A percentile compares a stretch with the other conserved stretches of the same genome.
These are phyloP conservation scores for Discoglossus pictus DNA, from an alignment of 2,797 vertebrate genomes.

Conservation along the genomic window DNA sequence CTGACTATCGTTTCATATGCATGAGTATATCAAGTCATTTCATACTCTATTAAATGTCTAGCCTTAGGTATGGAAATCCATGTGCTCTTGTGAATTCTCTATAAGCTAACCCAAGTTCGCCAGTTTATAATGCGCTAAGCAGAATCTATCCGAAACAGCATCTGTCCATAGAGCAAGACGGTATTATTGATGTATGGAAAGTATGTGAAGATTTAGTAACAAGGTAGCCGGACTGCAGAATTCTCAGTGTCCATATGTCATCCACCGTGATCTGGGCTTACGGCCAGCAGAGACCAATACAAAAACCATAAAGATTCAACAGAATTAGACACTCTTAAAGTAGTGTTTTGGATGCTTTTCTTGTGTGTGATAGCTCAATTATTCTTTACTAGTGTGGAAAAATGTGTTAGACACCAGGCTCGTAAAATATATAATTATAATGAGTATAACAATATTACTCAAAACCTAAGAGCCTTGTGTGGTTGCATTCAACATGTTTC, in stretches of 20 bases:
- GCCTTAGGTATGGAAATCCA: no score
- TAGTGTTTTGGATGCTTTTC: slow-evolving; percentile 14
- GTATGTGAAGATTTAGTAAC: slow-evolving; percentile 19
- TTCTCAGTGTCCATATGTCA: slow-evolving; percentile 35
- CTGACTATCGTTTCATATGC: neutral
- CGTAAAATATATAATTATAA: no score
- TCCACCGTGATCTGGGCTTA: slow-evolving; percentile 24
- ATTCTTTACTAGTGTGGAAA: no score
- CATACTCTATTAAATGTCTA: no score
- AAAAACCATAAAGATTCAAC: slow-evolving; percentile 31
- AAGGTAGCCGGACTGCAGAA: slow-evolving; percentile 11
- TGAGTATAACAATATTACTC: no score
- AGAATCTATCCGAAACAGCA: neutral
- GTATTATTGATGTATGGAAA: slow-evolving; percentile 11
- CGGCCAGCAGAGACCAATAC: slow-evolving; percentile 17
- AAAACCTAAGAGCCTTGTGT: no score
- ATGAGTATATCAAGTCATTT: no score
- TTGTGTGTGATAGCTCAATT: slow-evolving; percentile 26
- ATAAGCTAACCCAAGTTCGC: neutral
- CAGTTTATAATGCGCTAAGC: neutral
- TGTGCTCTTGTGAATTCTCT: neutral
- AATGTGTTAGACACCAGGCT: no score
- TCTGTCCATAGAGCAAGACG: neutral
- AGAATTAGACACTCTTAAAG: slow-evolving; percentile 24
- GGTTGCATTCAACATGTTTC: no score